A percentile compares a stretch with the other conserved stretches of the same genome.
Evolutionary conservation across 2,797 vertebrate genomes (phyloP).

Genomic region (Bradypus variegatus): DNA sequence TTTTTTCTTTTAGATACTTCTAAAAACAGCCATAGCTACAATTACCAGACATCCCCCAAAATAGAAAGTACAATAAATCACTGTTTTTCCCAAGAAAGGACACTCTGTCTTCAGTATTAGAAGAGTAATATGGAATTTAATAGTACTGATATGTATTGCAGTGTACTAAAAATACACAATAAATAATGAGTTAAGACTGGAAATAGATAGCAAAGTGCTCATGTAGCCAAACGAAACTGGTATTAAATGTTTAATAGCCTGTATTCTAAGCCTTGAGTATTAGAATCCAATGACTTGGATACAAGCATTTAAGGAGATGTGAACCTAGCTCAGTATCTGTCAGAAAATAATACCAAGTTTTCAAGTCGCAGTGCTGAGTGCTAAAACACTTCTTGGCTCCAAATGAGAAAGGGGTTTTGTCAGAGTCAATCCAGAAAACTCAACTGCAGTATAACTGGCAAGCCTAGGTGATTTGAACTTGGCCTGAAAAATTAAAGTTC

Average conservation of each 20-base stretch:
- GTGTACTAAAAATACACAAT: background rate
- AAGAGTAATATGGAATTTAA: slow-evolving; percentile 16
- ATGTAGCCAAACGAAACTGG: slow-evolving; percentile 42
- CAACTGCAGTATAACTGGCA: background rate
- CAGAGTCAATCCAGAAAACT: slow-evolving; percentile 14
- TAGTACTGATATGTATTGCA: background rate
- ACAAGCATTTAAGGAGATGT: slow-evolving; percentile 51
- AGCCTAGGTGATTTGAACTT: background rate
- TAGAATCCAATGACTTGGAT: slow-evolving; percentile 31
- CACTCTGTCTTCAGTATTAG: background rate
- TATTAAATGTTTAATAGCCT: slow-evolving; percentile 42
- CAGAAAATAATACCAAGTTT: slow-evolving; percentile 51
- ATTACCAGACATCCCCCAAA: background rate
- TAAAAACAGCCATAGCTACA: background rate
- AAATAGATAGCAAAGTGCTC: background rate
- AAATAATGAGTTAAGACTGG: slow-evolving; percentile 35
- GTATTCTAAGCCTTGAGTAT: slow-evolving; percentile 2
- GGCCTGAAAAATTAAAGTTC: slow-evolving; percentile 24
- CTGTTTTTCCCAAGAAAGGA: slow-evolving; percentile 12
- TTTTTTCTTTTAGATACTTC: background rate
- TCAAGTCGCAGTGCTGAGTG: slow-evolving; percentile 14
- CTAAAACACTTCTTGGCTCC: slow-evolving; percentile 35
- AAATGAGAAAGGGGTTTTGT: slow-evolving; percentile 33
- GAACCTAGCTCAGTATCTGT: slow-evolving; percentile 31
- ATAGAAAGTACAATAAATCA: slow-evolving; percentile 1